These are phyloP conservation scores for Pteropus rufus DNA, from an alignment of 2,797 vertebrate species.

Conservation along the genomic window DNA sequence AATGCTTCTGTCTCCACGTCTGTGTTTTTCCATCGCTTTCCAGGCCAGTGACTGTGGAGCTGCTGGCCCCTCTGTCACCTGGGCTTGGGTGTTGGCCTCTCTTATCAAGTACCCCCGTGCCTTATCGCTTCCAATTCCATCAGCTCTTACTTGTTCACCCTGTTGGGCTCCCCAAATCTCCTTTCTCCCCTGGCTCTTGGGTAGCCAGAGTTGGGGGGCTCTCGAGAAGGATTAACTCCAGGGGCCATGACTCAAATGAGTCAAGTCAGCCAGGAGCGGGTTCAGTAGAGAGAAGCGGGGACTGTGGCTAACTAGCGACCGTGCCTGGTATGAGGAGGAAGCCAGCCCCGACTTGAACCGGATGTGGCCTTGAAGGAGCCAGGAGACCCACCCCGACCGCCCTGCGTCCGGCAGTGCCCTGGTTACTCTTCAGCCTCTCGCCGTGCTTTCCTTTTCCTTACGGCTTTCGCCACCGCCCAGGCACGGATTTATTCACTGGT, in stretches of 20 bases:
- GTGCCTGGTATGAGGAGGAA: not conserved
- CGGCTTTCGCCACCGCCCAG: too few species aligned
- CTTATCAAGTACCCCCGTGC: too few species aligned
- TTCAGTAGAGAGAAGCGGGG: not conserved
- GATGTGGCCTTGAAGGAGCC: rapidly evolving
- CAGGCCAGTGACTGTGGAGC: not conserved
- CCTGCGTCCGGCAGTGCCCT: rapidly evolving
- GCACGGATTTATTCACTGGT: not conserved
- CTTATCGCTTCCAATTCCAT: too few species aligned
- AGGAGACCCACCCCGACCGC: not conserved
- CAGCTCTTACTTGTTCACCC: too few species aligned
- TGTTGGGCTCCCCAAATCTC: too few species aligned
- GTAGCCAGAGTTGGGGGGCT: too few species aligned
- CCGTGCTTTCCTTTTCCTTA: not conserved
- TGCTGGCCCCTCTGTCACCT: not conserved
- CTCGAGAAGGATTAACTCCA: too few species aligned
- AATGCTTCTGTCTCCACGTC: not conserved
- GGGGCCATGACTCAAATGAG: too few species aligned
- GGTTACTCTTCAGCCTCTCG: rapidly evolving
- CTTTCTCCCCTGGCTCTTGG: too few species aligned
- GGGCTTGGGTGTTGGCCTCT: not conserved
- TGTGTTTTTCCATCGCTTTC: not conserved
- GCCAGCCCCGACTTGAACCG: not conserved
- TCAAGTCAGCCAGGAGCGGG: not conserved
- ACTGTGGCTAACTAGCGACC: not conserved